Evolutionary conservation across 2,797 vertebrate genomes (phyloP).

Genomic region (Lates japonicus): DNA sequence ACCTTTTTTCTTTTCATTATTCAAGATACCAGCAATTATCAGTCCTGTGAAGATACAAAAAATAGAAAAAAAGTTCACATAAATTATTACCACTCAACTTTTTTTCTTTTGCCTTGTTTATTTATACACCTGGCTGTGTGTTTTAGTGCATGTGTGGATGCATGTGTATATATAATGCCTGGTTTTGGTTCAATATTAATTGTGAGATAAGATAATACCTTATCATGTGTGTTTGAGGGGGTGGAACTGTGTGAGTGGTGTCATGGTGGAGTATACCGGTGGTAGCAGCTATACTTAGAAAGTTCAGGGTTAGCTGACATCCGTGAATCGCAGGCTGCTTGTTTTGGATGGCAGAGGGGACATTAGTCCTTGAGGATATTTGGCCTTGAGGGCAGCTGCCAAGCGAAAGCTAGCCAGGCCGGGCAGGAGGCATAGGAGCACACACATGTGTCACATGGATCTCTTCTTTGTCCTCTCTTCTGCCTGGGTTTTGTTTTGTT

Average conservation of each 20-base stretch:
- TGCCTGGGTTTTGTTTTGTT: background rate
- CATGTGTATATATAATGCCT: conserved; percentile 12
- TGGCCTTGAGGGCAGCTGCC: conserved; percentile 81
- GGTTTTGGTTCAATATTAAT: conserved; percentile 38
- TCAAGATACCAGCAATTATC: background rate
- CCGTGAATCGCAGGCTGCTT: conserved; percentile 77
- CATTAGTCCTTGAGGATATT: conserved; percentile 83
- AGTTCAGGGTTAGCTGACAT: conserved; percentile 77
- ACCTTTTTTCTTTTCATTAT: background rate
- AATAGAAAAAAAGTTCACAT: background rate
- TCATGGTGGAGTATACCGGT: conserved; percentile 41
- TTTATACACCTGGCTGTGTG: conserved; percentile 33
- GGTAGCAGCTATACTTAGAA: conserved; percentile 79
- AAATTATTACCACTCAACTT: background rate
- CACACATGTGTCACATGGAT: conserved; percentile 16
- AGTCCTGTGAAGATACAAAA: background rate
- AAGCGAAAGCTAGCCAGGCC: conserved; percentile 75
- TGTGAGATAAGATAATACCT: conserved; percentile 56
- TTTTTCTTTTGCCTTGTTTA: background rate
- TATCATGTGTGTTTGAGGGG: conserved; percentile 25
- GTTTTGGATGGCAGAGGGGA: conserved; percentile 77
- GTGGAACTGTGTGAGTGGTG: conserved; percentile 30
- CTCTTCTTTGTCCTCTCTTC: conserved; percentile 12
- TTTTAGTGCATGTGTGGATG: background rate
- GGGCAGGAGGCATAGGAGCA: conserved; percentile 33